Conservation (phyloP, 2,113 vertebrate genomes). For the Syngnathoides biaculeatus region DNA sequence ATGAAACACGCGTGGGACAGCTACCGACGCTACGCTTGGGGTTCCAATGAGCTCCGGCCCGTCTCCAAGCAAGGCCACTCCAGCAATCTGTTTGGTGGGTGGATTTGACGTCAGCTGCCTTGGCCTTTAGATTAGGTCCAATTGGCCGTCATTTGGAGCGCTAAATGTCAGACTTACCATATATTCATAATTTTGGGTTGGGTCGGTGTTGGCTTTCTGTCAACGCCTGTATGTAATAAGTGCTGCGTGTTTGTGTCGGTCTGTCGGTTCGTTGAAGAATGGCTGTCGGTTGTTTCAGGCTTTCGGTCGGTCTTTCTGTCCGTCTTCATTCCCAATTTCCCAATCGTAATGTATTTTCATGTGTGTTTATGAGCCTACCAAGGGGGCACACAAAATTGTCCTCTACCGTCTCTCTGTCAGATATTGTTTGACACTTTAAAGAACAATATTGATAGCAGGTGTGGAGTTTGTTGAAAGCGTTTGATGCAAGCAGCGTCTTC, state of each 20-base stretch:
- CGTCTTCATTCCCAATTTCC: not conserved
- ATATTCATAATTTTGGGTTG: conserved; percentile 51
- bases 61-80: conserved; percentile 96
- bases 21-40: conserved; percentile 93
- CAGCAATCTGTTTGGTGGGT: conserved; percentile 98
- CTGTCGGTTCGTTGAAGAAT: not conserved
- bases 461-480: conserved; percentile 1
- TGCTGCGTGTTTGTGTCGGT: not conserved
- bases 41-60: conserved; percentile 93
- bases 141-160: conserved; percentile 50
- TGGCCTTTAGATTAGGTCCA: conserved; percentile 62
- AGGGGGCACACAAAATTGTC: not conserved
- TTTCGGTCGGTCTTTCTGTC: no score
- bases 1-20: conserved; percentile 97
- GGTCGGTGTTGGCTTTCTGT: conserved; percentile 5
- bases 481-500: not conserved
- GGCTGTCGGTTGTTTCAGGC: no score
- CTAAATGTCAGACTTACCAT: conserved; percentile 62
- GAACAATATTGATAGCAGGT: conserved; percentile 4
- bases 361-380: not conserved
- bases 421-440: conserved; percentile 6
- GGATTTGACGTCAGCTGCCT: conserved; percentile 49
- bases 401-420: not conserved
- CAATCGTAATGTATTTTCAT: not conserved
- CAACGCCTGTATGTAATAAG: conserved; percentile 29